Conservation (phyloP, 2,888 invertebrate genomes). For the Heteropelma amictum region DNA sequence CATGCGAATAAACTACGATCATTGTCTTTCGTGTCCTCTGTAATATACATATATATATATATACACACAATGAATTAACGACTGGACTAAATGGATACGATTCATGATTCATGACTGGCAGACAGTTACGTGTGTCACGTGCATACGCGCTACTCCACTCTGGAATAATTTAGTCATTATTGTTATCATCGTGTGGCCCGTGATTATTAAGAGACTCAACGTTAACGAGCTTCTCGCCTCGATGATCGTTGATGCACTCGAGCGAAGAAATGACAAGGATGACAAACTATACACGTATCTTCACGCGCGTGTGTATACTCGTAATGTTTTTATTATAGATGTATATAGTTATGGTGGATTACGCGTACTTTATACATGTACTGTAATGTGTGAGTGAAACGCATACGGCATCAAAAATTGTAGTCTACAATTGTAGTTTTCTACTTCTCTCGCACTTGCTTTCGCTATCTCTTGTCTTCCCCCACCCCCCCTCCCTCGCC, state of each 20-base stretch:
- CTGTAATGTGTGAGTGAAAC: constrained; percentile 48
- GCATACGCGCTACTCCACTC: neutral
- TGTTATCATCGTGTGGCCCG: constrained; percentile 10
- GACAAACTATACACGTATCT: constrained; percentile 34
- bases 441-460: neutral
- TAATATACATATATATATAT: too few relatives aligned
- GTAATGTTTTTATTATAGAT: neutral
- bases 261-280: constrained; percentile 46
- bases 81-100: constrained; percentile 31
- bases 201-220: constrained; percentile 12
- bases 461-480: neutral
- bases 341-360: neutral
- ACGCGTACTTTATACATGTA: constrained; percentile 19
- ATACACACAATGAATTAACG: neutral
- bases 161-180: neutral
- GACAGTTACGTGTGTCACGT: neutral
- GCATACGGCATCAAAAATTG: neutral
- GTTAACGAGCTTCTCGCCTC: constrained; percentile 55
- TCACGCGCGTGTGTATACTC: neutral
- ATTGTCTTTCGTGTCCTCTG: constrained; percentile 16
- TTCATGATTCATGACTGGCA: constrained; percentile 40
- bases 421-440: constrained; percentile 32
- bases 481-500: neutral
- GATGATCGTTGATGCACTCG: constrained; percentile 46
- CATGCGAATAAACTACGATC: constrained; percentile 27